Conservation (phyloP, 1,140 invertebrate genomes). For the Leucophenga varia region DNA sequence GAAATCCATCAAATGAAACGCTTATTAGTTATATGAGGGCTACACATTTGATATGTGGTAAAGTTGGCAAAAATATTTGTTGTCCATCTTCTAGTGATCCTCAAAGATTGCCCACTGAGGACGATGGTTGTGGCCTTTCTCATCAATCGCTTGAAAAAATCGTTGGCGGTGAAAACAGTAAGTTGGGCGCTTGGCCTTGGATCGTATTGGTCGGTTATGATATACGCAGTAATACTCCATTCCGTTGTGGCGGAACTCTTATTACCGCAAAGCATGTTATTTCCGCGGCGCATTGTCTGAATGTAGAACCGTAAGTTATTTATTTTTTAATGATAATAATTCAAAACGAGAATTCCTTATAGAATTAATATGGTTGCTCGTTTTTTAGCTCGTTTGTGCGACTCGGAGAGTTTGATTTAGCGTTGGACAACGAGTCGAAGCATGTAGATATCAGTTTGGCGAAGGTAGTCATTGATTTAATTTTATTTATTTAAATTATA, state of each 20-base stretch:
- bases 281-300: conserved; percentile 28
- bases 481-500: no score
- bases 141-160: conserved; percentile 34
- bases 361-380: no score
- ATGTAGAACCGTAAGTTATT: not conserved
- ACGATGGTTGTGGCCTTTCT: conserved; percentile 35
- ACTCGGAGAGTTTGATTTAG: conserved; percentile 21
- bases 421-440: conserved; percentile 8
- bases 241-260: conserved; percentile 25
- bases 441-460: conserved; percentile 13
- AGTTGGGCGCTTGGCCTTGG: conserved; percentile 31
- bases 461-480: conserved; percentile 5
- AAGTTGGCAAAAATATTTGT: conserved; percentile 11
- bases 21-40: conserved; percentile 1
- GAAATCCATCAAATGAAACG: conserved; percentile 9
- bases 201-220: conserved; percentile 28
- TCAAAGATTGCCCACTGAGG: conserved; percentile 5
- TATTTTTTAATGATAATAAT: not conserved
- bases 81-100: conserved; percentile 9
- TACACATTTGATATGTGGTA: conserved; percentile 7
- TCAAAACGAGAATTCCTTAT: no score
- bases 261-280: conserved; percentile 24
- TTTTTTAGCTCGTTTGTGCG: conserved; percentile 14
- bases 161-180: conserved; percentile 40
- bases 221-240: conserved; percentile 23